A percentile compares a stretch with the other conserved stretches of the same genome.
phyloP scores from a whole-genome alignment of 1,140 invertebrate genomes.

The Gryllus bimaculatus region DNA sequence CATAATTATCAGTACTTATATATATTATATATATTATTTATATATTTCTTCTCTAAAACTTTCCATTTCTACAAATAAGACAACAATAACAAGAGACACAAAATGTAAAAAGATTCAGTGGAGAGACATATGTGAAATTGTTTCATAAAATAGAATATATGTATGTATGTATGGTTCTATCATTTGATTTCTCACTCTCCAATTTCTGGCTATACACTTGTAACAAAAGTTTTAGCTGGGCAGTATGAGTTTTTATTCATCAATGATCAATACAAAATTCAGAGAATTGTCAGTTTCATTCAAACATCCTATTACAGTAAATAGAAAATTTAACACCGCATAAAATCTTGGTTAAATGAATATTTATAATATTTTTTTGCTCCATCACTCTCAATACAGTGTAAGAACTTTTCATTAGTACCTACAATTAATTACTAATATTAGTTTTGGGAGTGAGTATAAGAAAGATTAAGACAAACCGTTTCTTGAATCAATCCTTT shows the following conservation, averaged over 20 bases:
- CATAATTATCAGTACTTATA: not conserved
- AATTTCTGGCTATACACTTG: not conserved
- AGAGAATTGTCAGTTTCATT: not conserved
- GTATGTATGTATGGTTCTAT: not conserved
- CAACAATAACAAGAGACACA: conserved; percentile 4
- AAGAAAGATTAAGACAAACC: no score
- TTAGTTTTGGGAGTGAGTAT: no score
- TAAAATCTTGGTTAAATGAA: no score
- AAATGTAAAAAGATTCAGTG: not conserved
- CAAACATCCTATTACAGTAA: not conserved
- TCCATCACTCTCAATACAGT: no score
- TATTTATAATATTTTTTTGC: no score
- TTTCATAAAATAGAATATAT: not conserved
- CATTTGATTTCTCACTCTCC: not conserved
- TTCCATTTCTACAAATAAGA: not conserved
- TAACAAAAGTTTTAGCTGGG: not conserved
- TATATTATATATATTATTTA: not conserved
- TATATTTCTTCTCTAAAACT: not conserved
- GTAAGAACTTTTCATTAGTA: no score
- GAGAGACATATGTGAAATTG: not conserved
- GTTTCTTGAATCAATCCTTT: no score
- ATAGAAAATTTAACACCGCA: not conserved
- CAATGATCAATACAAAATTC: not conserved
- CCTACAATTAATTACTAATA: no score
- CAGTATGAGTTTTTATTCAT: not conserved